phyloP scores from a whole-genome alignment of 2,113 vertebrate genomes.

The Taurulus bubalis region DNA sequence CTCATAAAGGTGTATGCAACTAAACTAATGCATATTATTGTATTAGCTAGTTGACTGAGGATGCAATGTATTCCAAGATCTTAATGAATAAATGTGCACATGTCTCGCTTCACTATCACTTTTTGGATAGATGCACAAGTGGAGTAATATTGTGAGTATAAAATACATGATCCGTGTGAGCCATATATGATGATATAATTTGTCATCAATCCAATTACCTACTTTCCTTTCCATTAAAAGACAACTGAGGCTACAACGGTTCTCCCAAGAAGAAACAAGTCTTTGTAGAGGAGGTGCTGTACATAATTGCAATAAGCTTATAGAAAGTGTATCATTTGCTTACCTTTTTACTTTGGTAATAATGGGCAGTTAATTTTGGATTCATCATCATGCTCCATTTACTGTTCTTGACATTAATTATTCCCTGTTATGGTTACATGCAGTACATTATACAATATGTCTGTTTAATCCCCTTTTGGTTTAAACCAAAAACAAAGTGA shows the following conservation, averaged over 20 bases:
- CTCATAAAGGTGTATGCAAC: not conserved
- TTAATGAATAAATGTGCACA: not conserved
- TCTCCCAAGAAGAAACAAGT: slow-evolving; percentile 4
- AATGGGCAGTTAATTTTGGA: not conserved
- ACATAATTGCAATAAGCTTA: not conserved
- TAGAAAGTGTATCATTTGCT: not conserved
- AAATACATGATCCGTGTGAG: slow-evolving; percentile 1
- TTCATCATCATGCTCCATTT: not conserved
- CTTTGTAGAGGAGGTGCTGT: not conserved
- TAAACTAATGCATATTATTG: not conserved
- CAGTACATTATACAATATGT: not conserved
- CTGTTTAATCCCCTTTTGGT: not conserved
- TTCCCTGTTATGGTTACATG: not conserved
- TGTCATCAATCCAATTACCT: not conserved
- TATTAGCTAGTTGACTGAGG: not conserved
- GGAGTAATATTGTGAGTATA: not conserved
- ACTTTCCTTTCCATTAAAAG: not conserved
- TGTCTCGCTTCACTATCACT: not conserved
- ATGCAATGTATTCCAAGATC: not conserved
- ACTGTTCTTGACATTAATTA: not conserved
- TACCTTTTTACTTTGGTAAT: not conserved
- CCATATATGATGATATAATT: not conserved
- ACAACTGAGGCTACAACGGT: not conserved
- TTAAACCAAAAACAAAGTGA: not conserved
- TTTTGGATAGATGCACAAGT: not conserved